Evolutionary conservation across 2,888 invertebrate species (phyloP), one percentile per base, ranked within the genome.

Genomic region (Nymphalis c-album): DNA sequence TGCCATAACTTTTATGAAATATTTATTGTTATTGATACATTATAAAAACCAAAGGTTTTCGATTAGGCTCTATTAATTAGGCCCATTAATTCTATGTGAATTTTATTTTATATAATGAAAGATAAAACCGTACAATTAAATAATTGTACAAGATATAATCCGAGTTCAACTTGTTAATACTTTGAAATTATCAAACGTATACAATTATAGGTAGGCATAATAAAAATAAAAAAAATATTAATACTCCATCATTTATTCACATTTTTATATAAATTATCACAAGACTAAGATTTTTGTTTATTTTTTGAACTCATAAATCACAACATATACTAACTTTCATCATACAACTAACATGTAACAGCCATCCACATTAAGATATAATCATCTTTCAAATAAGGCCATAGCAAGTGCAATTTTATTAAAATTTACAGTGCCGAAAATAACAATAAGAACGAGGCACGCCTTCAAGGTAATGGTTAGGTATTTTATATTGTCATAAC

Each of bases 211-310:
- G 64, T 68, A 63, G 57, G 48, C 4, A 45, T 71, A 70, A 74
- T 69, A 77, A 80, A 82, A 74, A 77, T 79, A 82, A 79, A 73
- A 73, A 40, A 40, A 78, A 72, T 76, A 71, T 75, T 75, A 89
- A 91, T 92, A 90, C 87, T 91, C 88, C 86, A 86, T 90, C 85
- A 86, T 91, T 92, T 91, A 91, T 91, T 92, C 86, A 87, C 87
- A 88, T 90, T 87, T 86, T 86, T 85, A 90, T 90, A 90, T 90
- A 90, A 89, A 89, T 90, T 92, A 92, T 92, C 92, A 92, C 91
- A 92, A 91, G 91, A 91, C 91, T 88, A 90, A 88, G 80, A 83
- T 86, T 88, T 85, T 84, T 84, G 81, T 80, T 85, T 85, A 80
- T 80, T 86, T n/a, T 89, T 91, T 91, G 89, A 90, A 91, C 90